These are phyloP conservation scores for Salmo trutta DNA, from an alignment of 2,797 vertebrate species.

Conservation along the genomic window DNA sequence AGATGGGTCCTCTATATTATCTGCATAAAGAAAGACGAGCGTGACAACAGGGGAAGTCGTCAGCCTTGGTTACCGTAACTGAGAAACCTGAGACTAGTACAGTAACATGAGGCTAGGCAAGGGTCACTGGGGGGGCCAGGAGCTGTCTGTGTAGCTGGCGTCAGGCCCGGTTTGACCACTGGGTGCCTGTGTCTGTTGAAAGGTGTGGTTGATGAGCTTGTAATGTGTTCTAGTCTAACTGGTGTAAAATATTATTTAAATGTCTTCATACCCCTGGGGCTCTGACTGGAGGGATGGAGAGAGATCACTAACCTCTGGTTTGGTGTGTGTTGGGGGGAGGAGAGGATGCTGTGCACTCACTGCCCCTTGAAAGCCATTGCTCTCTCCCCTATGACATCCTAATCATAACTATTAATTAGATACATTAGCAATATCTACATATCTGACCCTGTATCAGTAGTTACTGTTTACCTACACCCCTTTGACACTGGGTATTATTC, in stretches of 20 bases:
- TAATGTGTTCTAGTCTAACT: conserved; percentile 33
- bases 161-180: conserved; percentile 42
- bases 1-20: conserved; percentile 29
- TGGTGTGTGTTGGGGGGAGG: conserved; percentile 2
- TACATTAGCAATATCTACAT: neutral
- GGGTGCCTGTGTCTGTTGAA: conserved; percentile 53
- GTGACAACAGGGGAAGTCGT: conserved; percentile 63
- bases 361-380: neutral
- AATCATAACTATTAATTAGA: neutral
- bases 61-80: conserved; percentile 69
- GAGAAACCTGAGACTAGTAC: conserved; percentile 62
- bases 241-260: conserved; percentile 52
- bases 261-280: conserved; percentile 25
- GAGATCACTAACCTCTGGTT: conserved; percentile 29
- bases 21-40: conserved; percentile 25
- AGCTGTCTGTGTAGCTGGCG: conserved; percentile 58
- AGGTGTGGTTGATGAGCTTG: conserved; percentile 44
- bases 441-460: neutral
- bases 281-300: conserved; percentile 22
- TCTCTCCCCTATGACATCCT: neutral
- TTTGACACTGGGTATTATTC: conserved; percentile 1
- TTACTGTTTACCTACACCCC: neutral
- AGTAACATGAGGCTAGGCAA: conserved; percentile 56
- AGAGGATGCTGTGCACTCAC: neutral
- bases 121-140: conserved; percentile 56